Evolutionary conservation across 2,797 vertebrate genomes (phyloP), one percentile per base, ranked within the genome.

Genomic region (Tokudaia tokunoshimensis): DNA sequence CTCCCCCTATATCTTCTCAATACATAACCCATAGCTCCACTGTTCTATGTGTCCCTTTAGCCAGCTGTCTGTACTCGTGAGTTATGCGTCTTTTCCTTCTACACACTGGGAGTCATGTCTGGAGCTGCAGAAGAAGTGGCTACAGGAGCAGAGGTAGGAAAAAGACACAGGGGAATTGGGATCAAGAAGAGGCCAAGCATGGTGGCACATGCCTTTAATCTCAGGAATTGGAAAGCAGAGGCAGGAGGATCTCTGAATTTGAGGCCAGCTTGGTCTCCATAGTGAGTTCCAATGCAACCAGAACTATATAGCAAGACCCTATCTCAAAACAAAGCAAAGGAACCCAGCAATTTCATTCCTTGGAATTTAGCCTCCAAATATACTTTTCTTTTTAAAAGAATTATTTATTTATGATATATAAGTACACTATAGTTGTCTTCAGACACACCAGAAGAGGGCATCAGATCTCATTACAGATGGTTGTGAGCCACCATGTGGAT

Each of bases 61-160:
- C 99, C 99, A 0, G 99, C 99, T 0, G 99, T 99, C 88, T 99
- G 99, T 98, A 99, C 99, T 65, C 99, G 99, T 94, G 99, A 99
- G 96, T 99, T 99, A 96, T 99, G 99, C 0, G 99, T 99, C 97
- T 99, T 99, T 98, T 99, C 99, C 96, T 99, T 99, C 98, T 99
- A 99, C 99, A 99, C 99, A 0, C 98, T 99, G 99, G 99, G 99
- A 4, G 99, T 99, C 98, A 99, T 99, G 99, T 99, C 99, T 0
- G 99, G 99, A 24, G 99, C 99, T 0, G 99, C 99, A 0, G 99
- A 99, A 98, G 99, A 99, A 98, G 99, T 99, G 97, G 99, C 99
- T 96, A 99, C 99, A 0, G 99, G 99, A 76, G 99, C 99, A 0
- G 99, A 99, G 99, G 99, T 99, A 52, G 29, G 83, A 61, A 57